Percentiles rank a stretch among this genome's conserved stretches.
These are phyloP conservation scores for Temnothorax rugatulus DNA, from an alignment of 2,888 invertebrate species.

Conservation along the genomic window DNA sequence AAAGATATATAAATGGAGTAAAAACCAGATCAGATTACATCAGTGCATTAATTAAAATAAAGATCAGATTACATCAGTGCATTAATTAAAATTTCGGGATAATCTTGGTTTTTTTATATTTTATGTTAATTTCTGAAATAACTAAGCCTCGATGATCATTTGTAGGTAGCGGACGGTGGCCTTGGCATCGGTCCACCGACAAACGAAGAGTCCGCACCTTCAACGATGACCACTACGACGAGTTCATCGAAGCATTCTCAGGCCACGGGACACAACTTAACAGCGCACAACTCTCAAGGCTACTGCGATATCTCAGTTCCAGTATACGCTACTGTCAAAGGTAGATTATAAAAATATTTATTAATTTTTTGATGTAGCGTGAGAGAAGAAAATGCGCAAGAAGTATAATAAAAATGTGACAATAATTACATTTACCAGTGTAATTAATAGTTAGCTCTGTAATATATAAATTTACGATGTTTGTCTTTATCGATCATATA, in stretches of 20 bases:
- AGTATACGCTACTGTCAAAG: constrained; percentile 98
- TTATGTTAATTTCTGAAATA: background rate
- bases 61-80: background rate
- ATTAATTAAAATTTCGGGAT: background rate
- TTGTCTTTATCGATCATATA: background rate
- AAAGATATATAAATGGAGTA: background rate
- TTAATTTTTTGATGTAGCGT: background rate
- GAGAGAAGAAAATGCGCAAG: background rate
- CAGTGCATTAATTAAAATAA: background rate
- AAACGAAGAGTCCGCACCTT: constrained; percentile 83
- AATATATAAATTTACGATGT: background rate
- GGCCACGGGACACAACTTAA: constrained; percentile 83
- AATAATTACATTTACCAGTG: background rate
- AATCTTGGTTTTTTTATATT: background rate
- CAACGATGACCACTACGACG: constrained; percentile 82
- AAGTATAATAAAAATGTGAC: background rate
- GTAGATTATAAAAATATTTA: constrained; percentile 55
- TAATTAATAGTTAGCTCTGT: constrained; percentile 2
- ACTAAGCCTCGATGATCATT: constrained; percentile 16
- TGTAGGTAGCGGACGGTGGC: constrained; percentile 84
- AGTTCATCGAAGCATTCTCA: constrained; percentile 85
- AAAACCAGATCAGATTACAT: background rate
- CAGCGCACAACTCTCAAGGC: constrained; percentile 89
- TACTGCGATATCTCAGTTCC: constrained; percentile 97
- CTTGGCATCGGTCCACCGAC: constrained; percentile 84